phyloP scores from a whole-genome alignment of 2,113 vertebrate species.

The Monopterus albus region DNA sequence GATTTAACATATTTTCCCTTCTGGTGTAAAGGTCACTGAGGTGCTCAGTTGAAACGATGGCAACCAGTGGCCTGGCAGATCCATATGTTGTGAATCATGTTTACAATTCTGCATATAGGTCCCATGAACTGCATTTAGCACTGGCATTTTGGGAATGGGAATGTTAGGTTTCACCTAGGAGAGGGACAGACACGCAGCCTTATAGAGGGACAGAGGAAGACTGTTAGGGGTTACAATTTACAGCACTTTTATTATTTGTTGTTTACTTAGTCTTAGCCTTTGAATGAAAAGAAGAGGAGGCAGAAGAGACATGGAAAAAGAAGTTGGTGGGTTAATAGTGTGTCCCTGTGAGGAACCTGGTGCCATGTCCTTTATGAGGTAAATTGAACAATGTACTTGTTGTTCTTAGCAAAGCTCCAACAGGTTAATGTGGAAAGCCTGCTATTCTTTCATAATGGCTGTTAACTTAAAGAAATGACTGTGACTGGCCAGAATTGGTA shows the following conservation, averaged over 20 bases:
- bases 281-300: conserved; percentile 35
- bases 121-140: conserved; percentile 30
- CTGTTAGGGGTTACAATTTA: conserved; percentile 75
- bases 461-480: background rate
- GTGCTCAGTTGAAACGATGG: conserved; percentile 44
- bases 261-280: conserved; percentile 63
- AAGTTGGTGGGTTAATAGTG: conserved; percentile 15
- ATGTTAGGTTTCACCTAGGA: conserved; percentile 72
- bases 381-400: background rate
- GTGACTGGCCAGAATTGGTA: background rate
- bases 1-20: conserved; percentile 9
- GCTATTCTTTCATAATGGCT: background rate
- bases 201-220: conserved; percentile 39
- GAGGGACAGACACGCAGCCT: conserved; percentile 66
- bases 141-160: conserved; percentile 48
- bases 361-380: conserved; percentile 7
- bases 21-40: conserved; percentile 30
- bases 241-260: conserved; percentile 63
- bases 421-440: background rate
- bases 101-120: conserved; percentile 42
- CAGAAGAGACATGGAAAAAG: conserved; percentile 9
- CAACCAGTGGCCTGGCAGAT: conserved; percentile 56
- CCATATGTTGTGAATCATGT: conserved; percentile 60
- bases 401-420: background rate
- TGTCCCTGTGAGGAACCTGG: conserved; percentile 5